Conservation (phyloP, 2,888 invertebrate species). For the Oligia fasciuncula region DNA sequence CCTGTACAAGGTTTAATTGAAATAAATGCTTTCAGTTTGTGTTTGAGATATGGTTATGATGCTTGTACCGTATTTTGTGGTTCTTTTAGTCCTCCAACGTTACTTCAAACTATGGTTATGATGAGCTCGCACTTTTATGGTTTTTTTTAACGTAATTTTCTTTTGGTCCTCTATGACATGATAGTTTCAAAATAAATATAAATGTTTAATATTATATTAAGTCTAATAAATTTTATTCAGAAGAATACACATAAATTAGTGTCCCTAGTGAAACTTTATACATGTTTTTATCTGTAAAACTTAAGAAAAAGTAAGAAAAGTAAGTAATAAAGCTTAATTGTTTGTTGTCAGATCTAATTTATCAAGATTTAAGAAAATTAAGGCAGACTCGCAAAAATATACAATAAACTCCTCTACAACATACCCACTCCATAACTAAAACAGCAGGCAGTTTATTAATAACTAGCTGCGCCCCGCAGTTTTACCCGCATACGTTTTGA, state of each 20-base stretch:
- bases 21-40: no score
- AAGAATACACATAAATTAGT: background rate
- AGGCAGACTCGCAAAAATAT: background rate
- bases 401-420: background rate
- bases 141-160: background rate
- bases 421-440: slow-evolving; percentile 14
- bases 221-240: background rate
- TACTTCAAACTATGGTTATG: slow-evolving; percentile 2
- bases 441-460: slow-evolving; percentile 48
- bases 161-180: background rate
- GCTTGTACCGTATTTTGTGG: background rate
- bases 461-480: slow-evolving; percentile 9
- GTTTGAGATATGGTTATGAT: slow-evolving; percentile 14
- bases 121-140: slow-evolving; percentile 15
- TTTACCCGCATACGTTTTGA: no score
- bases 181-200: background rate
- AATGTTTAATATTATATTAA: background rate
- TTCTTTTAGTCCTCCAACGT: background rate
- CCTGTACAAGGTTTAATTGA: no score
- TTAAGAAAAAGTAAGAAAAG: background rate
- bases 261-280: background rate
- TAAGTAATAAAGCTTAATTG: background rate
- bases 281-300: background rate
- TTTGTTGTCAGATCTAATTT: background rate
- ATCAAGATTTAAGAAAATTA: background rate